phyloP scores from a whole-genome alignment of 2,797 vertebrate species.

The Artibeus lituratus region DNA sequence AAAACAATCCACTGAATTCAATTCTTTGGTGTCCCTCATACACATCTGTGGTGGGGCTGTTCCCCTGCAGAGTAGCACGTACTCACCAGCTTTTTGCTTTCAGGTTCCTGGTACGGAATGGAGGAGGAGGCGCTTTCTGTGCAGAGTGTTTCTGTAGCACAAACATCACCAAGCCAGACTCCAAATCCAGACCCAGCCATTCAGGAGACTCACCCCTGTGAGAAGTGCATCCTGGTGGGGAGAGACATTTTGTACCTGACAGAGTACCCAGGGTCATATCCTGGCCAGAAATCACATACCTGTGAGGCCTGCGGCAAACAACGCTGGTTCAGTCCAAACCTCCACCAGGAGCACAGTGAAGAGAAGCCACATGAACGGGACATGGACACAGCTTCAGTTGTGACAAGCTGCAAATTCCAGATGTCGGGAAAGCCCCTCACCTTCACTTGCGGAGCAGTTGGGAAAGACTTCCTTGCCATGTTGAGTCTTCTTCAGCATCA shows the following conservation, averaged over 20 bases:
- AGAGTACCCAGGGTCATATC: not conserved
- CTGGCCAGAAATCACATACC: not conserved
- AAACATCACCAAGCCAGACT: not conserved
- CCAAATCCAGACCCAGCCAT: not conserved
- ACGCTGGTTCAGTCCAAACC: not conserved
- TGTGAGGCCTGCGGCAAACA: not conserved
- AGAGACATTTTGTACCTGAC: not conserved
- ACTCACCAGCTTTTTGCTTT: not conserved
- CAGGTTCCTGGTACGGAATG: constrained; percentile 32
- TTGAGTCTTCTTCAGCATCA: constrained; percentile 20
- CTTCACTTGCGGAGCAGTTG: not conserved
- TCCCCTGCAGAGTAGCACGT: not conserved
- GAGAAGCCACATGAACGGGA: not conserved
- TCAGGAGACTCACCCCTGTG: not conserved
- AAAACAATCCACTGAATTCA: not conserved
- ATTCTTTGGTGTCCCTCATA: not conserved
- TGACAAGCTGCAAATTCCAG: not conserved
- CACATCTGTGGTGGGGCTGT: too few relatives aligned
- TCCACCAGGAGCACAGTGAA: not conserved
- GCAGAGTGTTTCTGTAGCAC: not conserved
- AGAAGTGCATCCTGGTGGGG: not conserved
- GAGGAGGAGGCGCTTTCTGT: not conserved
- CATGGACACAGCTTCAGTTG: not conserved
- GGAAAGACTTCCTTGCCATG: constrained; percentile 6
- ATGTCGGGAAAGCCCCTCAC: not conserved